Conservation (phyloP, 1,140 invertebrate genomes). For the Thalassaphorura encarpata region DNA sequence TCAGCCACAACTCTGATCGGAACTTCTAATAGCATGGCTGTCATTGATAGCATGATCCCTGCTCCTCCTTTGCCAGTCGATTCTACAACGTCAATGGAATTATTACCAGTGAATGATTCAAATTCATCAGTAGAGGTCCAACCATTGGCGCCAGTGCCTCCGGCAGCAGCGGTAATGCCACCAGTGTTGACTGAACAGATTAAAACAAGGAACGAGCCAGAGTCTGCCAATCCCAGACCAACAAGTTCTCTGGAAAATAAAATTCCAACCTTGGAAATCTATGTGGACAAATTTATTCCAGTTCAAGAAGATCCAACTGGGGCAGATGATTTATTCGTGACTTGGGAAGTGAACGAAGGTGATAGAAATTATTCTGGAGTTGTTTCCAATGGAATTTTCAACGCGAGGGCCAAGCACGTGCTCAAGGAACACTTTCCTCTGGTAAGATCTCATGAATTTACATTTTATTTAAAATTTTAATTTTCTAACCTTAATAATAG, state of each 20-base stretch:
- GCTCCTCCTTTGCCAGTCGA: no score
- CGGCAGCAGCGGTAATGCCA: neutral
- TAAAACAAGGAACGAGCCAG: no score
- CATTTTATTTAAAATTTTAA: neutral
- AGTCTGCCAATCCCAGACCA: no score
- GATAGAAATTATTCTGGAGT: conserved; percentile 13
- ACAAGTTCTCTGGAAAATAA: neutral
- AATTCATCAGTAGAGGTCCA: no score
- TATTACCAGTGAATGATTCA: no score
- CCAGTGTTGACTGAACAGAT: neutral
- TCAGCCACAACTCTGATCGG: neutral
- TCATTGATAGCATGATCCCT: no score
- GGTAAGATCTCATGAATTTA: neutral
- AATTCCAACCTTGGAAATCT: conserved; percentile 1
- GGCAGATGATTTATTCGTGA: conserved; percentile 7
- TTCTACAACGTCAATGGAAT: no score
- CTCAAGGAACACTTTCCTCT: neutral
- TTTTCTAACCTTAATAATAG: neutral
- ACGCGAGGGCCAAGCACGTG: conserved; percentile 1
- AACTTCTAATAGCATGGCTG: no score
- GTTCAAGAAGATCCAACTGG: neutral
- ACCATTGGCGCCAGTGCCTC: no score
- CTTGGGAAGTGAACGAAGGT: conserved; percentile 7
- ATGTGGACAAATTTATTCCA: conserved; percentile 14
- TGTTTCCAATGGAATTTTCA: conserved; percentile 14